phyloP scores from a whole-genome alignment of 1,140 invertebrate species.

The Cheumatopsyche charites region DNA sequence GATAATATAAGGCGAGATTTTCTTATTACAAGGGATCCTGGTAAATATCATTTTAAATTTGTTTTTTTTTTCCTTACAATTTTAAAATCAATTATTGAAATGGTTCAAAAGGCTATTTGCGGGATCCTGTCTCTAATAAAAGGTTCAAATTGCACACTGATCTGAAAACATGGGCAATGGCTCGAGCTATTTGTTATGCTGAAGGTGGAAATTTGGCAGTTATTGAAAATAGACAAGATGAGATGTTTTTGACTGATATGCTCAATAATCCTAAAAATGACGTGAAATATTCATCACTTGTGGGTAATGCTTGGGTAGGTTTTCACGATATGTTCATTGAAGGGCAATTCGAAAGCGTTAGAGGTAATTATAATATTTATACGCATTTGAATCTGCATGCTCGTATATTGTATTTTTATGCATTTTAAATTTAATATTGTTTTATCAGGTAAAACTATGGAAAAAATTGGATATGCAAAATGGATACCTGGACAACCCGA shows the following conservation, averaged over 20 bases:
- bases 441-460: neutral
- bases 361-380: neutral
- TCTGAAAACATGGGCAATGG: neutral
- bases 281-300: neutral
- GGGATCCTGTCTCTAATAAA: neutral
- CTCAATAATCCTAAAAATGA: neutral
- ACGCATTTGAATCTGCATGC: neutral
- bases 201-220: neutral
- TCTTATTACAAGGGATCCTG: neutral
- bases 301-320: neutral
- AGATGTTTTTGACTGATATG: neutral
- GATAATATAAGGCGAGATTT: neutral
- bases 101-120: neutral
- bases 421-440: neutral
- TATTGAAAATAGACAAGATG: neutral
- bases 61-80: neutral
- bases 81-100: neutral
- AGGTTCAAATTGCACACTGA: neutral
- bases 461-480: neutral
- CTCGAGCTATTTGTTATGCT: neutral
- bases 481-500: neutral
- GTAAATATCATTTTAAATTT: neutral
- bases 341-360: neutral
- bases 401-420: neutral
- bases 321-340: neutral